Conservation (phyloP, 2,888 invertebrate species). For the Parasteatoda lunata region DNA sequence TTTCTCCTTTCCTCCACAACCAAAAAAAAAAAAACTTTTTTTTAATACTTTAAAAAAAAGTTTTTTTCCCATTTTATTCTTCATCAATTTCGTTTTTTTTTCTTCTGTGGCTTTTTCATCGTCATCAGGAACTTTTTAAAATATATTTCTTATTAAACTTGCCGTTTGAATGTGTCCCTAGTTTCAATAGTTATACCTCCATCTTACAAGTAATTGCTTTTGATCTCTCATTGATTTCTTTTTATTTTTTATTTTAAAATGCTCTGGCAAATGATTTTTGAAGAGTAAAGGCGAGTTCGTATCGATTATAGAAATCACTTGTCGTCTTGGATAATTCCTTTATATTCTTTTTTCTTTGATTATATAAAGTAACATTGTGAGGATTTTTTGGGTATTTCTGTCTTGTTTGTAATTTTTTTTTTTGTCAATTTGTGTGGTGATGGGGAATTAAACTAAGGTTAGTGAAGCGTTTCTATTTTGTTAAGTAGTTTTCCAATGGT, state of each 20-base stretch:
- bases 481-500: constrained; percentile 40
- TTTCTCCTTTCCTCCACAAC: constrained; percentile 15
- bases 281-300: constrained; percentile 16
- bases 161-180: constrained; percentile 44
- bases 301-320: constrained; percentile 58
- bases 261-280: constrained; percentile 45
- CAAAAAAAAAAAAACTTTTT: constrained; percentile 4
- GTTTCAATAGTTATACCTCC: constrained; percentile 55
- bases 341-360: constrained; percentile 15
- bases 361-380: constrained; percentile 25
- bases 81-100: constrained; percentile 54
- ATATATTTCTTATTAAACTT: constrained; percentile 61
- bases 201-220: constrained; percentile 59
- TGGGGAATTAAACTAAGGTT: constrained; percentile 23
- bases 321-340: constrained; percentile 45
- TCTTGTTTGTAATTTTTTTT: constrained; percentile 7
- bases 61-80: constrained; percentile 46
- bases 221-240: constrained; percentile 41
- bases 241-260: constrained; percentile 7
- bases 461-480: constrained; percentile 25
- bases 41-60: not conserved
- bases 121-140: constrained; percentile 62
- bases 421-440: constrained; percentile 10
- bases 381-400: constrained; percentile 14
- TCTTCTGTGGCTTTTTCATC: constrained; percentile 56